Conservation (phyloP, 2,797 vertebrate species). For the Columba guinea region DNA sequence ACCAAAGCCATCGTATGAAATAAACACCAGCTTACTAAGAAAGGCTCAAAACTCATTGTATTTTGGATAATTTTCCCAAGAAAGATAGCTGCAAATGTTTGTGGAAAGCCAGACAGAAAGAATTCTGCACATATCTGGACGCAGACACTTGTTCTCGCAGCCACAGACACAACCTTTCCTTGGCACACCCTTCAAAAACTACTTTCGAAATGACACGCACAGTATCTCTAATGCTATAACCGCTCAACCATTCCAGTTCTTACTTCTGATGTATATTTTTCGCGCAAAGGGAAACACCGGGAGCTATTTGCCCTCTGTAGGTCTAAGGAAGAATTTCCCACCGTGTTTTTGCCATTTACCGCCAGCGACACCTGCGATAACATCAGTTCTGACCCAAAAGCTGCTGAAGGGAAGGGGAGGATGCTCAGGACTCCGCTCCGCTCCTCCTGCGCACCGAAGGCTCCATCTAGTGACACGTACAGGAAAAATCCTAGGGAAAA, state of each 20-base stretch:
- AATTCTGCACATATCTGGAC: rapidly evolving
- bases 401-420: neutral
- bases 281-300: neutral
- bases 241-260: rapidly evolving
- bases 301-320: neutral
- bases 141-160: rapidly evolving
- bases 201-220: rapidly evolving
- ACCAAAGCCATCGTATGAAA: rapidly evolving
- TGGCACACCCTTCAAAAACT: rapidly evolving
- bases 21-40: neutral
- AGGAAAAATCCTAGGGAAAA: neutral
- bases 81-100: rapidly evolving
- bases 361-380: rapidly evolving
- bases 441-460: neutral
- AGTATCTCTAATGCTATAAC: rapidly evolving
- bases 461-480: constrained; percentile 33
- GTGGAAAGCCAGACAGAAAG: neutral
- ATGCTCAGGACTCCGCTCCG: neutral
- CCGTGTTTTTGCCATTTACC: rapidly evolving
- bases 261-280: neutral
- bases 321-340: neutral
- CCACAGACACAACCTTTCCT: neutral
- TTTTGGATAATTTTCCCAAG: neutral
- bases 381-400: too few species aligned
- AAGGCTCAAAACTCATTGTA: rapidly evolving